These are phyloP conservation scores for Leptopilina drosophilae DNA, from an alignment of 2,888 invertebrate species.

Conservation along the genomic window DNA sequence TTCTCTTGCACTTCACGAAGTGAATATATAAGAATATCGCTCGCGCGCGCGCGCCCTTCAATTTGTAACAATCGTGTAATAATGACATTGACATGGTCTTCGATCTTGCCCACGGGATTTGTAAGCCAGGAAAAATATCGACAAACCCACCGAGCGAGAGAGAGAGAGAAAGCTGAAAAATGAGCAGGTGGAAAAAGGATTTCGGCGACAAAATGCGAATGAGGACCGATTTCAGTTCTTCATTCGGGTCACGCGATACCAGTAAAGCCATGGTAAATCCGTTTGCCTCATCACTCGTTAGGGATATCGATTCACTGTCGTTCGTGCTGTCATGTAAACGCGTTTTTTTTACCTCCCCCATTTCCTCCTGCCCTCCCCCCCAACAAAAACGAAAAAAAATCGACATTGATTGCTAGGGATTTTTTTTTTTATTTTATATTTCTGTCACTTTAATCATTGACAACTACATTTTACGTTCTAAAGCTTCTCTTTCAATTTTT, in stretches of 20 bases:
- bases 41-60: neutral
- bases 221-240: slow-evolving; percentile 42
- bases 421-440: slow-evolving; percentile 14
- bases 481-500: slow-evolving; percentile 6
- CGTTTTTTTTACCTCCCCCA: neutral
- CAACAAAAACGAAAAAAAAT: neutral
- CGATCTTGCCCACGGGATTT: slow-evolving; percentile 13
- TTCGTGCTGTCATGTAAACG: slow-evolving; percentile 36
- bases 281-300: slow-evolving; percentile 53
- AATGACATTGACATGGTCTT: neutral
- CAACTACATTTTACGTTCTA: slow-evolving; percentile 11
- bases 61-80: neutral
- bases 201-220: slow-evolving; percentile 38
- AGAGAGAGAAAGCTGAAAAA: slow-evolving; percentile 12
- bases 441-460: slow-evolving; percentile 31
- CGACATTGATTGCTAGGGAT: neutral
- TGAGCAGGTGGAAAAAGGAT: slow-evolving; percentile 36
- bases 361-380: neutral
- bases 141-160: neutral
- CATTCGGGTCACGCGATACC: slow-evolving; percentile 56
- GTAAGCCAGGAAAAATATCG: slow-evolving; percentile 17
- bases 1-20: too few species aligned
- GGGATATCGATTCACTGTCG: slow-evolving; percentile 52
- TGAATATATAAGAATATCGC: too few species aligned
- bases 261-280: slow-evolving; percentile 51